A percentile compares a stretch with the other conserved stretches of the same genome.
Conservation (phyloP, 2,888 invertebrate genomes). For the Cinara cedri region DNA sequence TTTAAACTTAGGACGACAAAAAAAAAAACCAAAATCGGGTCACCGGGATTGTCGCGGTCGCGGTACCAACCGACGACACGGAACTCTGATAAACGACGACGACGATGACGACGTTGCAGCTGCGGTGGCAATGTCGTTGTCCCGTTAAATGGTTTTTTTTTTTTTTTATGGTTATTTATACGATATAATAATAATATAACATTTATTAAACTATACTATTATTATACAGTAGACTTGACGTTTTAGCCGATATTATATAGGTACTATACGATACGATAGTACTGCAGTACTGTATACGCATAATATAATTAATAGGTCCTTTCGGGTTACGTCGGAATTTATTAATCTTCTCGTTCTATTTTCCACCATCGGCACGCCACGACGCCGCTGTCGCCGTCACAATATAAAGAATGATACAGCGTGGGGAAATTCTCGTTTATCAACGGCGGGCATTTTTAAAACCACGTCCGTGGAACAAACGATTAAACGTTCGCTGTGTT, state of each 20-base stretch:
- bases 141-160: slow-evolving; percentile 36
- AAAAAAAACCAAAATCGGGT: slow-evolving; percentile 5
- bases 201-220: no score
- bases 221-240: slow-evolving; percentile 30
- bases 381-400: no score
- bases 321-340: slow-evolving; percentile 33
- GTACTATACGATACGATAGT: background rate
- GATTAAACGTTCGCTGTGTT: no score
- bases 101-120: slow-evolving; percentile 30
- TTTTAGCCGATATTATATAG: slow-evolving; percentile 41
- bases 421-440: no score
- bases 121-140: slow-evolving; percentile 35
- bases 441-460: no score
- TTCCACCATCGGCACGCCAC: background rate
- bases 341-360: slow-evolving; percentile 19
- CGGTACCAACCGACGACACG: slow-evolving; percentile 36
- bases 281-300: background rate
- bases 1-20: slow-evolving; percentile 20
- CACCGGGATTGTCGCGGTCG: slow-evolving; percentile 20
- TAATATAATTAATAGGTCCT: slow-evolving; percentile 36
- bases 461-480: no score
- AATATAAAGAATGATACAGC: no score
- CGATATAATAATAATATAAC: no score
- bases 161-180: background rate
- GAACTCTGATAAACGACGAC: background rate